Evolutionary conservation across 2,888 invertebrate species (phyloP), one percentile per base, ranked within the genome.

Genomic region (Epicampocera succincta): DNA sequence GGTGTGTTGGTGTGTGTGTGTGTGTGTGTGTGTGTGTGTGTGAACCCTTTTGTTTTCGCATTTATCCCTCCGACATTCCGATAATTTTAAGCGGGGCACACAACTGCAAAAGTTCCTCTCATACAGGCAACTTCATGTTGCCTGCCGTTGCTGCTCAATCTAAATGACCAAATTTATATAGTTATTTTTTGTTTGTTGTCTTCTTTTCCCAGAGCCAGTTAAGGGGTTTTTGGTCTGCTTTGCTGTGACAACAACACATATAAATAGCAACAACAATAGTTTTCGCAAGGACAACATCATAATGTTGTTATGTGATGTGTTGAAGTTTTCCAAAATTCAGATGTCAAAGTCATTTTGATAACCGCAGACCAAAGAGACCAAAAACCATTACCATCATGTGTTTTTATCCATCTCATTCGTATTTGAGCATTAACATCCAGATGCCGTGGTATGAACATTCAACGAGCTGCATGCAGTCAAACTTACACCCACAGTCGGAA

Each of bases 331-430:
- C 77, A 77, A 77, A 33, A 81, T 80, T 68, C 81, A 81, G 77
- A 81, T 81, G 77, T 77, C 77, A 81, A 81, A 77, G 77, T 77
- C 72, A 63, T 77, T 78, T 81, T 63, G 60, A 81, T 77, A 81
- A 73, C 76, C 77, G 77, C 76, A 81, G 66, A 73, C 76, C 76
- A 56, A 56, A 80, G 68, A 65, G 56, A 80, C 72, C 76, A 80
- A 38, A 38, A 69, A 50, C 74, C 56, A 74, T 65, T 69, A 66
- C 25, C 61, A 66, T 63, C 33, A 61, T 72, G 52, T 44, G 15
- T 42, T 61, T n/a, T 50, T 17, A 56, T 33, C 33, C 33, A 33
- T 6, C 56, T 46, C 8, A 17, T 60, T 13, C 40, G 9, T 46
- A 4, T 46, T 1, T 40, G 19, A 8, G 21, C 13, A 46, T 17